Evolutionary conservation across 2,888 invertebrate species (phyloP), one percentile per base, ranked within the genome.

Genomic region (Argynnis bischoffii): DNA sequence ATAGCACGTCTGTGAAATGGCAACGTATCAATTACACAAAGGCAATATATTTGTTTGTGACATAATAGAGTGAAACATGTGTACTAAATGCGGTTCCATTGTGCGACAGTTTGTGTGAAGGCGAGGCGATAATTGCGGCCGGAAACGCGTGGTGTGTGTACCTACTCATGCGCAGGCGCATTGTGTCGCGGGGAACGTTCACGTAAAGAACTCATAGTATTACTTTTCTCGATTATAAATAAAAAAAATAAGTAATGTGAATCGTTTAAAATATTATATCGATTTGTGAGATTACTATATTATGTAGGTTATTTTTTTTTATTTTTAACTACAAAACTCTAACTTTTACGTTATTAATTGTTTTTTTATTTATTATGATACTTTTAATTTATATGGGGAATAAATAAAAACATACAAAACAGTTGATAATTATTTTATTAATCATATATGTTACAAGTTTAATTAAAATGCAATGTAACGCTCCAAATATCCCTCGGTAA

Each of bases 21-120:
- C 48, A 63, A 69, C 35, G 59, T 73, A 74, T 74, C 74, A 66
- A 56, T 74, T 69, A 69, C 73, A 73, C 69, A 71, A 65, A 66
- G 56, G 46, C 48, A 1, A 16, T 54, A n/a, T 21, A 47, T 14
- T 65, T 59, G 53, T 46, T 18, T 56, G 63, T 13, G 63, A 47
- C 57, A 65, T 65, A 69, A 69, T 54, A 16, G 65, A 69, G 61
- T 63, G 31, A 56, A 63, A 61, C 31, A 60, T 69, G 57, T 57
- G 61, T 47, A 65, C 56, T 64, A 51, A 61, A 48, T 51, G 69
- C 61, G 55, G 63, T 68, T 48, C 35, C 60, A 66, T 55, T 55
- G 60, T 60, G 59, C 60, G 66, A 35, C 57, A 51, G 51, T 15
- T 51, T 57, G 41, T 66, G 48, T 54, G 55, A 3, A 61, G 51